A percentile compares a stretch with the other conserved stretches of the same genome.
Conservation (phyloP, 2,888 invertebrate genomes). For the Tenthredo amoena region DNA sequence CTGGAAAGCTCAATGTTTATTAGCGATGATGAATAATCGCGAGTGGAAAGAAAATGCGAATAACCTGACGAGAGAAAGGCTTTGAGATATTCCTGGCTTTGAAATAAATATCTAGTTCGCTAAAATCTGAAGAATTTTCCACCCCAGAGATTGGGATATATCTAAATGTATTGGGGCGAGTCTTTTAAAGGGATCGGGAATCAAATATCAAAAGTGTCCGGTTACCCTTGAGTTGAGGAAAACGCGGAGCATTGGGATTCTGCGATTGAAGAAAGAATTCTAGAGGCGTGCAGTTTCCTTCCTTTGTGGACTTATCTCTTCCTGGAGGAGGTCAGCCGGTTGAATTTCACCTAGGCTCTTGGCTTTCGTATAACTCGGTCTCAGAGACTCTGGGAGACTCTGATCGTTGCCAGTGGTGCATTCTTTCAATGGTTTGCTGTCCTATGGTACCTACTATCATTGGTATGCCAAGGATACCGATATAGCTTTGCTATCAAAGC, state of each 20-base stretch:
- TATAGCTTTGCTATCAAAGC: constrained; percentile 50
- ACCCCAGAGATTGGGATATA: background rate
- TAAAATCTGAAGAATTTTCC: background rate
- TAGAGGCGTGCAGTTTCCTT: constrained; percentile 50
- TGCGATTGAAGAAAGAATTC: constrained; percentile 39
- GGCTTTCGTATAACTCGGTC: constrained; percentile 43
- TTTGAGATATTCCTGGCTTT: background rate
- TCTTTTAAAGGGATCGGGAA: background rate
- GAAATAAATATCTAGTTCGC: background rate
- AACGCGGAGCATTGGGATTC: background rate
- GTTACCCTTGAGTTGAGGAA: background rate
- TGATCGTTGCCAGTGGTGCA: constrained; percentile 43
- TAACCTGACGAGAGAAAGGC: background rate
- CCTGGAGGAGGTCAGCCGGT: constrained; percentile 48
- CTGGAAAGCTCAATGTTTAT: background rate
- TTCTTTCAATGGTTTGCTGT: constrained; percentile 24
- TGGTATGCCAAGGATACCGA: constrained; percentile 47
- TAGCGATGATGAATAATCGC: background rate
- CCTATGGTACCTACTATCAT: constrained; percentile 14
- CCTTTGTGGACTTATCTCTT: constrained; percentile 53
- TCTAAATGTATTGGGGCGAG: background rate
- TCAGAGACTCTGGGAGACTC: background rate
- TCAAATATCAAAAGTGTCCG: constrained; percentile 44
- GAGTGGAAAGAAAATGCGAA: background rate
- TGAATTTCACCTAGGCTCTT: constrained; percentile 46